Percentiles rank a stretch among this genome's conserved stretches.
phyloP scores from a whole-genome alignment of 2,113 vertebrate species.

The Tiliqua scincoides region DNA sequence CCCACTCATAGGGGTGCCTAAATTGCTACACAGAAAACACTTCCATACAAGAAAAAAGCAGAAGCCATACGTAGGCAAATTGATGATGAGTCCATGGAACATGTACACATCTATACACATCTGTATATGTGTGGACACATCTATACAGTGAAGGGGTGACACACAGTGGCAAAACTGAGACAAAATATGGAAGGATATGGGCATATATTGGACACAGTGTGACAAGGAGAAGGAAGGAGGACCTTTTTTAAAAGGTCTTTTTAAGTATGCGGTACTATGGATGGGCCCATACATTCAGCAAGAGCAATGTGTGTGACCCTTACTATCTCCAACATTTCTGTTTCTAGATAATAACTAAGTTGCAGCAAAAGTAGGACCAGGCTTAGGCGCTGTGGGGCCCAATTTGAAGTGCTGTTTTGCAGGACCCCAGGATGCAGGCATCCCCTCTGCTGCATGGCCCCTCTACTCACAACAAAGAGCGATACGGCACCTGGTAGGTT shows the following conservation, averaged over 20 bases:
- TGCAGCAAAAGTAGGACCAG: not conserved
- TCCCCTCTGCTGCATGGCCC: no score
- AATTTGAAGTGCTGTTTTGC: no score
- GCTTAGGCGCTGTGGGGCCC: no score
- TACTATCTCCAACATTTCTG: not conserved
- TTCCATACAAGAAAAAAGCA: not conserved
- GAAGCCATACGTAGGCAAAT: not conserved
- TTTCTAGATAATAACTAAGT: fast-evolving
- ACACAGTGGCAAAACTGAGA: not conserved
- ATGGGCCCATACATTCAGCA: no score
- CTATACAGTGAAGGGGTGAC: not conserved
- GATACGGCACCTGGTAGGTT: no score
- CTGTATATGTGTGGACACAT: not conserved
- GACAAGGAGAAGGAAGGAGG: not conserved
- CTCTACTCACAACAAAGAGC: no score
- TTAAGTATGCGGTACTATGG: no score
- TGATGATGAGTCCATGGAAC: not conserved
- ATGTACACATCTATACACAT: no score
- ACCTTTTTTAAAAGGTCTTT: not conserved
- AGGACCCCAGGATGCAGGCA: no score
- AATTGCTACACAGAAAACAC: not conserved
- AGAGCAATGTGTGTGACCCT: not conserved
- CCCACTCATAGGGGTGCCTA: not conserved
- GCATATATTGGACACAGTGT: not conserved
- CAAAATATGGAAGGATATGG: not conserved